Conservation (phyloP, 2,888 invertebrate species). For the Hirudinaria manillensis region DNA sequence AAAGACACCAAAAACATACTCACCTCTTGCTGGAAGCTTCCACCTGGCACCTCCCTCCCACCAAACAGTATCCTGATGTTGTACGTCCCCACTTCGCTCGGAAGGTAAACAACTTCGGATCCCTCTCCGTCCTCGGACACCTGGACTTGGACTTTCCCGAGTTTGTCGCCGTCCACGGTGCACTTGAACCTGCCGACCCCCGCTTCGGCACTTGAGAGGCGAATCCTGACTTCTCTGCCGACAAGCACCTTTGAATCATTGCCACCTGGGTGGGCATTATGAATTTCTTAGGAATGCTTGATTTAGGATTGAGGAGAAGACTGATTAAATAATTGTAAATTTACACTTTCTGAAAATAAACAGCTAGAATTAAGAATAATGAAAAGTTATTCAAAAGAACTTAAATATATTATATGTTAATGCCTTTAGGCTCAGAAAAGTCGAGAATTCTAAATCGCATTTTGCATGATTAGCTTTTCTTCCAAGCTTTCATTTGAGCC, state of each 20-base stretch:
- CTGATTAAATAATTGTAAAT: not conserved
- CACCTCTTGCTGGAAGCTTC: constrained; percentile 9
- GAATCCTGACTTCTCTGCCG: not conserved
- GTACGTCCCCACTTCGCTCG: not conserved
- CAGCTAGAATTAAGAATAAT: not conserved
- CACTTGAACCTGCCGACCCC: not conserved
- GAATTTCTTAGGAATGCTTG: not conserved
- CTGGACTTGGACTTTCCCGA: not conserved
- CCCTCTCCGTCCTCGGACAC: not conserved
- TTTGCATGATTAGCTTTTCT: too few relatives aligned
- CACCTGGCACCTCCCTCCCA: constrained; percentile 16
- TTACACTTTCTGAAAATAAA: not conserved
- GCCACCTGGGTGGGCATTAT: not conserved
- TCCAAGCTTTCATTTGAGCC: too few relatives aligned
- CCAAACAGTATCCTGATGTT: not conserved
- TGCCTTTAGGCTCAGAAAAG: not conserved
- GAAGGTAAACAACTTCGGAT: constrained; percentile 12
- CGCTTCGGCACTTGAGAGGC: not conserved
- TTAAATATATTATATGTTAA: not conserved
- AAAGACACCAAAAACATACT: not conserved
- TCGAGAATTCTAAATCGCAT: too few relatives aligned
- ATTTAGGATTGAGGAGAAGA: not conserved
- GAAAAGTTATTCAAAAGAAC: not conserved
- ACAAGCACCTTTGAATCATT: not conserved
- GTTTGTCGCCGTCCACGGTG: not conserved